Percentiles rank a stretch among this genome's conserved stretches.
Conservation (phyloP, 2,888 invertebrate genomes). For the Megalurothrips usitatus region DNA sequence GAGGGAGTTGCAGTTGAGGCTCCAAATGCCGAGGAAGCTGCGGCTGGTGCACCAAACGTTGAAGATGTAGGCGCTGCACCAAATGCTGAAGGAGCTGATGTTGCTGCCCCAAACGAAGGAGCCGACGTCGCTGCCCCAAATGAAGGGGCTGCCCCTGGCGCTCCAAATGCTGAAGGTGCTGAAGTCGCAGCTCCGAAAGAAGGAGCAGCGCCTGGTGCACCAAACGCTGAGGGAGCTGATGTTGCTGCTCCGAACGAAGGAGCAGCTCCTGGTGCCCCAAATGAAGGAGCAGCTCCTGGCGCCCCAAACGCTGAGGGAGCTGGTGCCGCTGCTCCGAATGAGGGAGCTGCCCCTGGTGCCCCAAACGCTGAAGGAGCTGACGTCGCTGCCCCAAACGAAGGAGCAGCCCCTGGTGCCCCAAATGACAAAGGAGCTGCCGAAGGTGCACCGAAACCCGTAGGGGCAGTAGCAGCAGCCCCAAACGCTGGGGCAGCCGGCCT, state of each 20-base stretch:
- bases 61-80: constrained; percentile 37
- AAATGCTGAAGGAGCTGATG: constrained; percentile 34
- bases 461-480: constrained; percentile 36
- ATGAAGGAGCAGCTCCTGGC: constrained; percentile 34
- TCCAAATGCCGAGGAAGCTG: constrained; percentile 35
- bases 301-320: constrained; percentile 38
- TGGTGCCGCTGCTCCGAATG: constrained; percentile 37
- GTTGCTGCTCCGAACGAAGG: constrained; percentile 39
- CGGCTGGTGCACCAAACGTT: constrained; percentile 37
- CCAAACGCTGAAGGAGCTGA: constrained; percentile 32
- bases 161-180: constrained; percentile 41
- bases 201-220: constrained; percentile 41
- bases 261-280: constrained; percentile 40
- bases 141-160: constrained; percentile 34
- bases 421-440: constrained; percentile 35
- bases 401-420: constrained; percentile 40
- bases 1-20: constrained; percentile 34
- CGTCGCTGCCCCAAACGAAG: constrained; percentile 39
- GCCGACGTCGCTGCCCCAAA: constrained; percentile 40
- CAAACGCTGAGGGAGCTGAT: constrained; percentile 32
- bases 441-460: constrained; percentile 38
- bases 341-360: constrained; percentile 42
- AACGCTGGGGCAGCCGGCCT: constrained; percentile 35
- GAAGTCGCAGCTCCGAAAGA: constrained; percentile 38
- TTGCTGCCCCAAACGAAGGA: constrained; percentile 39